Evolutionary conservation across 2,888 invertebrate genomes (phyloP).

Genomic region (Melitaea athalia): DNA sequence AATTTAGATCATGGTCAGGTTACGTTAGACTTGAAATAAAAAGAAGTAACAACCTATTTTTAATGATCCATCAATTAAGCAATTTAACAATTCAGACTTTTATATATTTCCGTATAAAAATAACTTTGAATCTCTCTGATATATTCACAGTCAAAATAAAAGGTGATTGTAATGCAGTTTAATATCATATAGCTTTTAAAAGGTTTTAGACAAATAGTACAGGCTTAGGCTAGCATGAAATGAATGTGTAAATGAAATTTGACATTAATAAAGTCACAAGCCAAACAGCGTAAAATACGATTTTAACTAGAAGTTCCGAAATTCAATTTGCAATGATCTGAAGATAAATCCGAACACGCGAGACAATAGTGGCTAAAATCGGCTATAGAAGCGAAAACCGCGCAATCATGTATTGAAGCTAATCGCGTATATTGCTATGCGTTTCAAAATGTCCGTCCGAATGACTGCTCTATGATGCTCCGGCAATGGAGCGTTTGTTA

Average conservation of each 20-base stretch:
- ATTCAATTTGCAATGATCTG: conserved; percentile 6
- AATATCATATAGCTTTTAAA: no score
- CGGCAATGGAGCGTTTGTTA: background rate
- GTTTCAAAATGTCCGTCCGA: conserved; percentile 22
- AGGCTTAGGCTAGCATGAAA: no score
- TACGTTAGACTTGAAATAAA: no score
- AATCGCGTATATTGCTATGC: conserved; percentile 30
- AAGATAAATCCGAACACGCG: conserved; percentile 1
- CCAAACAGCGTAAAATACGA: background rate
- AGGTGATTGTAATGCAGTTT: no score
- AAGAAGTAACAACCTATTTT: no score
- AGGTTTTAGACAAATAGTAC: no score
- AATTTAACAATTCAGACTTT: no score
- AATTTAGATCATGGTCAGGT: no score
- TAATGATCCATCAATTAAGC: no score
- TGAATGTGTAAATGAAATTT: background rate
- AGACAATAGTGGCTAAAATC: conserved; percentile 6
- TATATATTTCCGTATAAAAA: no score
- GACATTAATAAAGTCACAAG: background rate
- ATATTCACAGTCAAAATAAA: no score
- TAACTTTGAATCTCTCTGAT: no score
- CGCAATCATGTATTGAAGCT: conserved; percentile 33
- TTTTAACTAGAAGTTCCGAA: background rate
- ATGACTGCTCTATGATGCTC: conserved; percentile 8
- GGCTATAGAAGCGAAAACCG: conserved; percentile 22